Percentiles rank a stretch among this genome's conserved stretches.
phyloP scores from a whole-genome alignment of 2,888 invertebrate species.

The Caradrina clavipalpis region DNA sequence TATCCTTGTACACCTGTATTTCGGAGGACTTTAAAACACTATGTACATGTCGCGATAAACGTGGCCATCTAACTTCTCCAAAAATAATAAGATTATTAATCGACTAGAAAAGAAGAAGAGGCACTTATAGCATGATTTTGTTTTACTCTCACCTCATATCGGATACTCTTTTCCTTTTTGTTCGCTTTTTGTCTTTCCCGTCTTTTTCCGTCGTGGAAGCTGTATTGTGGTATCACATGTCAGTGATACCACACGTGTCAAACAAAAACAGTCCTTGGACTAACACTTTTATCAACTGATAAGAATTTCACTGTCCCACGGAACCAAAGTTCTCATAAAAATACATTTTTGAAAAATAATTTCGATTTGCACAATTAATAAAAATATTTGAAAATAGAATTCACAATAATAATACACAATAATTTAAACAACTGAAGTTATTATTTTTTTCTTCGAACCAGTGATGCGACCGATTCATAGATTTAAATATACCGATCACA shows the following conservation, averaged over 20 bases:
- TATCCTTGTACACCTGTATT: no score
- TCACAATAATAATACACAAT: background rate
- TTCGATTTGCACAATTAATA: background rate
- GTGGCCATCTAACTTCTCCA: no score
- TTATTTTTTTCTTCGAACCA: background rate
- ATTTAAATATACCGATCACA: background rate
- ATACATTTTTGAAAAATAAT: slow-evolving; percentile 24
- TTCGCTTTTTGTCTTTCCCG: slow-evolving; percentile 81
- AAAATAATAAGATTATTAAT: no score
- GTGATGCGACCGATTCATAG: background rate
- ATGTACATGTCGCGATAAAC: no score
- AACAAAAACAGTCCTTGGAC: slow-evolving; percentile 48
- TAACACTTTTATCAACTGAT: slow-evolving; percentile 9
- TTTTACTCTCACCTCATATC: slow-evolving; percentile 85
- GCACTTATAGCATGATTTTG: no score
- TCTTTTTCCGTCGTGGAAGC: slow-evolving; percentile 82
- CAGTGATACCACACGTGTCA: slow-evolving; percentile 84
- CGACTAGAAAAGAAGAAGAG: no score
- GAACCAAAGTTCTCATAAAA: slow-evolving; percentile 5
- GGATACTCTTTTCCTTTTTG: slow-evolving; percentile 84
- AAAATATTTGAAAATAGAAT: background rate
- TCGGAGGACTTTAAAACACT: no score
- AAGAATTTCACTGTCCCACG: slow-evolving; percentile 27
- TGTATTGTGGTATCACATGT: slow-evolving; percentile 86
- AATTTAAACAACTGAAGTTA: background rate